phyloP scores from a whole-genome alignment of 2,888 invertebrate species.

The Lymantria monacha region DNA sequence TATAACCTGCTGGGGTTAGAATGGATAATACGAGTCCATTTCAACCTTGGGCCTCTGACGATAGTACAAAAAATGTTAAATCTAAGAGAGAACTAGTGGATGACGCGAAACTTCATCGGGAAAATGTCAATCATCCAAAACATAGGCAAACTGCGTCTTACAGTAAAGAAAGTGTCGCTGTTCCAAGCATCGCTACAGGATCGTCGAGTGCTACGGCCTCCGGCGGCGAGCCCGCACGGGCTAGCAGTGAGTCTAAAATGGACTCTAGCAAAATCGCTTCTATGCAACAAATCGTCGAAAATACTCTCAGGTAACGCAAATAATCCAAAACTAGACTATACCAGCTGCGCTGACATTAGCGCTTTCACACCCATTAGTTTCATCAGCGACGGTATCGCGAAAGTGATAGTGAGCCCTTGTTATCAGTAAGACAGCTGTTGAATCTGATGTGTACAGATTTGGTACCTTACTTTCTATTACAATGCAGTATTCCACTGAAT shows the following conservation, averaged over 20 bases:
- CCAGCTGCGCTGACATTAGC: conserved; percentile 5
- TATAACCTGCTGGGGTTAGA: conserved; percentile 63
- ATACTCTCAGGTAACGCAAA: conserved; percentile 81
- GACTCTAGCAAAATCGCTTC: conserved; percentile 74
- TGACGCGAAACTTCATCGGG: conserved; percentile 82
- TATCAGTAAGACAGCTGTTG: conserved; percentile 37
- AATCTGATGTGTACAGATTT: conserved; percentile 6
- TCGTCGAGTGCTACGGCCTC: conserved; percentile 59
- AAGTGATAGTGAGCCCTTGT: conserved; percentile 19
- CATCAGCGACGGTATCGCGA: conserved; percentile 9
- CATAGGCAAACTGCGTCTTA: conserved; percentile 82
- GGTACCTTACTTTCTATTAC: conserved; percentile 4
- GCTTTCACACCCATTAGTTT: conserved; percentile 12
- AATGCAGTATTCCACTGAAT: no score
- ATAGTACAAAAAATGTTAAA: conserved; percentile 75
- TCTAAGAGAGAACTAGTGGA: conserved; percentile 74
- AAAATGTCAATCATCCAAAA: conserved; percentile 83
- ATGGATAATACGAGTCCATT: conserved; percentile 78
- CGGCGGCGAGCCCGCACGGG: conserved; percentile 49
- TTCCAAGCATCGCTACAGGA: conserved; percentile 64
- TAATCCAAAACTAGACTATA: conserved; percentile 15
- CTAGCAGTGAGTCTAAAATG: conserved; percentile 66
- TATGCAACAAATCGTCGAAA: conserved; percentile 85
- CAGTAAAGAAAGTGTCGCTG: conserved; percentile 75
- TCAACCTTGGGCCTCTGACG: conserved; percentile 78